These are phyloP conservation scores for Xenotilapia caudafasciata DNA, from an alignment of 2,113 vertebrate species.

Conservation along the genomic window DNA sequence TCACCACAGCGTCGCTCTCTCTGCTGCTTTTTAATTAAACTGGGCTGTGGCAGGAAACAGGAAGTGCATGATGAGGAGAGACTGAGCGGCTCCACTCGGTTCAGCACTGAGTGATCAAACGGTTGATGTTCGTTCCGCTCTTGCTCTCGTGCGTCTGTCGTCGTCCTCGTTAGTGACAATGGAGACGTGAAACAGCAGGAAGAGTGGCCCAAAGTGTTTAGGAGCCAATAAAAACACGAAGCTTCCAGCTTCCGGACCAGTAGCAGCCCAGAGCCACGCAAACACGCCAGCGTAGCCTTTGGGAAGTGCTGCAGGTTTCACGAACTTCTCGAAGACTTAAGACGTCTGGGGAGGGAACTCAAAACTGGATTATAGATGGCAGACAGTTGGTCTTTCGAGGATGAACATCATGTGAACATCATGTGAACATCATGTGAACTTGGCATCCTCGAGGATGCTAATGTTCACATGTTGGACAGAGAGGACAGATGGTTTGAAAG, in stretches of 20 bases:
- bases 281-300: not conserved
- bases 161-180: not conserved
- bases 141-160: not conserved
- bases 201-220: not conserved
- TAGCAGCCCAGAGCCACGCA: not conserved
- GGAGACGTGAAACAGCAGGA: not conserved
- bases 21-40: not conserved
- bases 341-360: no score
- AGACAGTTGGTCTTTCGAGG: no score
- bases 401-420: no score
- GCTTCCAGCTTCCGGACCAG: fast-evolving
- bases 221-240: not conserved
- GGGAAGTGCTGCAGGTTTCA: not conserved
- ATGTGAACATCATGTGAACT: no score
- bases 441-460: no score
- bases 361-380: no score
- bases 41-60: not conserved
- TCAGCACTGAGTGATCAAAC: not conserved
- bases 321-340: not conserved
- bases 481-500: no score
- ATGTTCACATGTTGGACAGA: no score
- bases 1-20: fast-evolving
- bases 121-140: not conserved
- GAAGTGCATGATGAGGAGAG: not conserved
- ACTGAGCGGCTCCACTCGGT: not conserved